Conservation (phyloP, 1,140 invertebrate genomes). For the Caenorhabditis tropicalis region DNA sequence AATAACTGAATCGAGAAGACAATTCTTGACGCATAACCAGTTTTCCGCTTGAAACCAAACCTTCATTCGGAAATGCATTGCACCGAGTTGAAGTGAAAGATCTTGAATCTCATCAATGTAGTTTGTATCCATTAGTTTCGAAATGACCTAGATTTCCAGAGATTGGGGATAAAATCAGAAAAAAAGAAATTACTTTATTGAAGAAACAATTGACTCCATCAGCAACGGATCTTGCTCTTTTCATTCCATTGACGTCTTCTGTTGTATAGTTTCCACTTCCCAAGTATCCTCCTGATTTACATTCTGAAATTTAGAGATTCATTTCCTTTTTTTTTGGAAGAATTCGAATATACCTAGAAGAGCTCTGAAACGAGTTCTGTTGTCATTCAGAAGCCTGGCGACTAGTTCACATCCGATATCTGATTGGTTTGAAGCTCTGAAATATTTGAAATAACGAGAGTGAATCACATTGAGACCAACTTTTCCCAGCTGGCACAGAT, state of each 20-base stretch:
- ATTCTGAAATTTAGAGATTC: neutral
- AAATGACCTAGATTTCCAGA: neutral
- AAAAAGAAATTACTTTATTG: neutral
- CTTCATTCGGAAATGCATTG: constrained; percentile 36
- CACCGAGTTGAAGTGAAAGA: constrained; percentile 35
- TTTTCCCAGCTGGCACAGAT: constrained; percentile 31
- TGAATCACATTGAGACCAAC: neutral
- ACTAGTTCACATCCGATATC: constrained; percentile 46
- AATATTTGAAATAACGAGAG: neutral
- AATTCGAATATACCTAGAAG: constrained; percentile 2
- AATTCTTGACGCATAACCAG: constrained; percentile 49
- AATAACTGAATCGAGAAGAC: constrained; percentile 45
- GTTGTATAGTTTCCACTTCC: constrained; percentile 29
- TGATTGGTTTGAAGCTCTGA: neutral
- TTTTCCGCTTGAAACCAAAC: constrained; percentile 52
- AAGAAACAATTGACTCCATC: constrained; percentile 46
- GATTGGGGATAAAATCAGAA: neutral
- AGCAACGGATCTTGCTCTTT: constrained; percentile 9
- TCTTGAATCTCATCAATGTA: constrained; percentile 32
- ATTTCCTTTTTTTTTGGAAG: neutral
- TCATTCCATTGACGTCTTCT: constrained; percentile 18
- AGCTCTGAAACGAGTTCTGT: constrained; percentile 27
- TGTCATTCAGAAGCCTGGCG: constrained; percentile 40
- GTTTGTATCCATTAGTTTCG: neutral
- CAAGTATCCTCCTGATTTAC: constrained; percentile 5